Base-by-base conservation (phyloP, 2,113 vertebrate species). In the Gallinago undulata region DNA sequence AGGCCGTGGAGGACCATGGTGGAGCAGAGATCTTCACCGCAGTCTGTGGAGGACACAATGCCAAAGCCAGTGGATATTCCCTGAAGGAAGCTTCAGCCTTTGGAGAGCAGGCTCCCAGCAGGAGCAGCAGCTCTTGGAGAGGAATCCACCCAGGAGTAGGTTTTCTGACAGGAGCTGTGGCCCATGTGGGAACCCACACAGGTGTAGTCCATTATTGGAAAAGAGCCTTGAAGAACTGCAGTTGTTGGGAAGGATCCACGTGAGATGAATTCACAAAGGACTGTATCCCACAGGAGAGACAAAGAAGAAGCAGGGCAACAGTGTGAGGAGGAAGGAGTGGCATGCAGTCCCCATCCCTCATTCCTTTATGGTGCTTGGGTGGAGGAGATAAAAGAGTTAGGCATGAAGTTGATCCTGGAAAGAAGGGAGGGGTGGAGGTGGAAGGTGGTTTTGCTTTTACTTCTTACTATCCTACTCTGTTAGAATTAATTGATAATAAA, bases 191-290 rank as follows among this genome's bases (percentile, higher is more conserved):
- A 35, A 60, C 30, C 11, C 30, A 56, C 1, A 3, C 21, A 45
- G 39, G 68, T 51, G 19, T 11, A 48, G 28, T 48, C 33, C 3
- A 0, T 31, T 63, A 6, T 8, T 39, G 18, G 28, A n/a, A 64
- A 66, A 9, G 17, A 48, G 37, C 27, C 37, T 10, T 68, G 35
- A 50, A 51, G 63, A 57, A 68, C 22, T 25, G 25, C n/a, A 47
- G 19, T 19, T 2, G 0, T 1, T 37, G 17, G 13, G 23, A 56
- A 33, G 23, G 17, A 47, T 24, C 27, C 9, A n/a, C 3, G 30
- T 19, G 35, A 43, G 11, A 60, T 10, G 28, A 72, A 39, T 66
- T 33, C 4, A 2, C 7, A 7, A 74, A 64, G 21, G 47, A 47
- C 23, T 39, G 11, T 55, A 14, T 56, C 9, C n/a, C 19, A 28